phyloP scores from a whole-genome alignment of 2,113 vertebrate genomes.

The Tragelaphus imberbis region DNA sequence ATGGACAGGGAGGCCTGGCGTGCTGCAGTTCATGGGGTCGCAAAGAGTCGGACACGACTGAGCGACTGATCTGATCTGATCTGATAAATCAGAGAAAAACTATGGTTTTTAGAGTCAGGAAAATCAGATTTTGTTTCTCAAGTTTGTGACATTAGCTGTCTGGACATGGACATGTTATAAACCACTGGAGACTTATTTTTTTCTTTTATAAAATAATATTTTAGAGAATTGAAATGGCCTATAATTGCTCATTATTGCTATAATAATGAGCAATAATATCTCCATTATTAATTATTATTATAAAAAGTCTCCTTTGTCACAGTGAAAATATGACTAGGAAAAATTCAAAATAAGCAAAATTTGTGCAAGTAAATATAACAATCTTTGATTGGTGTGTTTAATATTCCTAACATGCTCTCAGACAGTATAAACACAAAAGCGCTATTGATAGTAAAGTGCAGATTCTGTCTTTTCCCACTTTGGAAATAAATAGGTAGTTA shows the following conservation, averaged over 20 bases:
- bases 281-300: neutral
- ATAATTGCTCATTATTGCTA: neutral
- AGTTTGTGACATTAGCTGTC: neutral
- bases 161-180: neutral
- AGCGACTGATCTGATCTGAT: too few relatives aligned
- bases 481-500: neutral
- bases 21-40: too few relatives aligned
- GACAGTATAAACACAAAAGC: neutral
- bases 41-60: too few relatives aligned
- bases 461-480: neutral
- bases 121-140: neutral
- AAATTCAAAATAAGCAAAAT: neutral
- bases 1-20: too few relatives aligned
- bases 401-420: neutral
- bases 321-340: neutral
- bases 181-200: neutral
- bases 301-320: neutral
- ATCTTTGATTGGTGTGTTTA: neutral
- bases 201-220: neutral
- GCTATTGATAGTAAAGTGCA: too few relatives aligned
- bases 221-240: neutral
- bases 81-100: neutral
- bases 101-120: neutral
- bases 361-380: neutral
- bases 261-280: neutral